phyloP scores from a whole-genome alignment of 2,888 invertebrate genomes.

The Stratiomys singularior region DNA sequence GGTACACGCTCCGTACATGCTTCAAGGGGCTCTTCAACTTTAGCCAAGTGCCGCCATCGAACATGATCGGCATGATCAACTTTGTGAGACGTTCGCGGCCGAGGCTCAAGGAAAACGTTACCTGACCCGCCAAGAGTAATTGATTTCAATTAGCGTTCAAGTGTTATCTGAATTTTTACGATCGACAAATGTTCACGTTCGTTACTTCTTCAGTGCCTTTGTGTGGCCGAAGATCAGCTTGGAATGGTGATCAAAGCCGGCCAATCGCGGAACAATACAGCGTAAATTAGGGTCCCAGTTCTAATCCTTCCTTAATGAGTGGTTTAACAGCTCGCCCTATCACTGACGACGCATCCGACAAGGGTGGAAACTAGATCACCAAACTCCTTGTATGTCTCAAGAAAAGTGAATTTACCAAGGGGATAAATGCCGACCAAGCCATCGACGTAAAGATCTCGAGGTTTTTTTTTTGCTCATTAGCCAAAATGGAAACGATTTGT shows the following conservation, averaged over 20 bases:
- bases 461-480: neutral
- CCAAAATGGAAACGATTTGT: neutral
- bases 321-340: neutral
- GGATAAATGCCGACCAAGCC: neutral
- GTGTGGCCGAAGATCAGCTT: neutral
- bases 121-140: slow-evolving; percentile 32
- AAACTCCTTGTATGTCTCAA: neutral
- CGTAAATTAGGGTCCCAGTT: slow-evolving; percentile 11
- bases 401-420: neutral
- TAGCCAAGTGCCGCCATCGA: neutral
- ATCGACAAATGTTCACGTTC: neutral
- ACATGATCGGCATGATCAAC: slow-evolving; percentile 31
- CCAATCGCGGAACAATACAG: slow-evolving; percentile 7
- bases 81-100: neutral
- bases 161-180: slow-evolving; percentile 22
- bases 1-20: neutral
- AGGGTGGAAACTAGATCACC: neutral
- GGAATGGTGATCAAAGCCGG: slow-evolving; percentile 13
- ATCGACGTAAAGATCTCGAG: neutral
- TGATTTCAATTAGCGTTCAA: slow-evolving; percentile 41
- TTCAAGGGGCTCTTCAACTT: neutral
- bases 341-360: neutral
- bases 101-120: neutral
- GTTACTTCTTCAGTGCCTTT: neutral
- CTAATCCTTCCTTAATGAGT: neutral